Evolutionary conservation across 2,797 vertebrate species (phyloP).

Genomic region (Myiothlypis chrysogaster): DNA sequence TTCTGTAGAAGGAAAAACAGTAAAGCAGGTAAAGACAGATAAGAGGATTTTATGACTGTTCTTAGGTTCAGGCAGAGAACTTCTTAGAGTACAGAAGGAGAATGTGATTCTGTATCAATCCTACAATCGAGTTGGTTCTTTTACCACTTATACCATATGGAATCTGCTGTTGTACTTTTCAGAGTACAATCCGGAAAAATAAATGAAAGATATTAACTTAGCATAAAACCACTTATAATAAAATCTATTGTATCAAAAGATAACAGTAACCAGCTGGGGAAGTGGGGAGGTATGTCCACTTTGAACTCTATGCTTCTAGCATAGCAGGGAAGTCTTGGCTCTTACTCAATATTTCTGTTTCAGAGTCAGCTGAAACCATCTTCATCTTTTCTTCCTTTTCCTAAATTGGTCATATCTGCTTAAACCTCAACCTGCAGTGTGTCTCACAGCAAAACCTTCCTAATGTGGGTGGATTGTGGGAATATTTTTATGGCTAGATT

Average conservation of each 20-base stretch:
- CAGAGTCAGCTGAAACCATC: neutral
- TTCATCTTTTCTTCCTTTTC: constrained; percentile 1
- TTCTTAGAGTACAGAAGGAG: neutral
- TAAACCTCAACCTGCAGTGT: constrained; percentile 12
- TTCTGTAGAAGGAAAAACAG: neutral
- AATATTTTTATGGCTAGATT: neutral
- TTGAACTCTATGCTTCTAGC: neutral
- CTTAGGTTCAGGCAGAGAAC: neutral
- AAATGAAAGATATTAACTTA: neutral
- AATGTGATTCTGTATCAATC: neutral
- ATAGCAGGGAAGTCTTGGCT: neutral
- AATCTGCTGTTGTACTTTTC: neutral
- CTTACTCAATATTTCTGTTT: neutral
- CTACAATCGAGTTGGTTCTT: neutral
- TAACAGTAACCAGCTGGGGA: neutral
- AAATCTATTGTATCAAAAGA: neutral
- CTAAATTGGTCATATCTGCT: constrained; percentile 36
- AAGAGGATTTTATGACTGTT: neutral
- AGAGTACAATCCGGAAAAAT: neutral
- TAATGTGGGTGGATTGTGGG: neutral
- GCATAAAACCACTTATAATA: neutral
- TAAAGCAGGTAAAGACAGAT: neutral
- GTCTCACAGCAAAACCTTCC: neutral
- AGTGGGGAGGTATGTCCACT: neutral
- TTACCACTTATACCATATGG: neutral